phyloP scores from a whole-genome alignment of 2,797 vertebrate species.

The Thunnus albacares region DNA sequence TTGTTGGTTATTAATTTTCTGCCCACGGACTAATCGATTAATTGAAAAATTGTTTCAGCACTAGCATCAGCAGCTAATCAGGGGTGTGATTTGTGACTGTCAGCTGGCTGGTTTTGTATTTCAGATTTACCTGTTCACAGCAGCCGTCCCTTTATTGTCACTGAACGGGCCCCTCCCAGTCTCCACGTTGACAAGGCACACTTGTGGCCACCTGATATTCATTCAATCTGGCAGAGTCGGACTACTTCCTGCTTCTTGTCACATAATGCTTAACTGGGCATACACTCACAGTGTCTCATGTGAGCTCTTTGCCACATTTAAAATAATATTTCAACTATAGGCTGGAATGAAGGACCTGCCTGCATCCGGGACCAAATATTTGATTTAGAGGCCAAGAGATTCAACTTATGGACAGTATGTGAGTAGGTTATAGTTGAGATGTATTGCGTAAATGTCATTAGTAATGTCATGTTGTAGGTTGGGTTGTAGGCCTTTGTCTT shows the following conservation, averaged over 20 bases:
- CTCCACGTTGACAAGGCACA: constrained; percentile 49
- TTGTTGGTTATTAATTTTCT: neutral
- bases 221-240: fast-evolving
- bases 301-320: neutral
- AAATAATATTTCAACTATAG: neutral
- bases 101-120: constrained; percentile 8
- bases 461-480: neutral
- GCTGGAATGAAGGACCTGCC: neutral
- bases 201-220: neutral
- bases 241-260: constrained; percentile 23
- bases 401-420: constrained; percentile 45
- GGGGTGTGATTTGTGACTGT: fast-evolving
- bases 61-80: neutral
- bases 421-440: constrained; percentile 20
- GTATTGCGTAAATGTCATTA: neutral
- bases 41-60: no score
- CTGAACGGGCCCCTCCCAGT: constrained; percentile 54
- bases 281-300: neutral
- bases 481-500: neutral
- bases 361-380: neutral
- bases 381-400: neutral
- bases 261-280: neutral
- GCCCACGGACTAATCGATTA: neutral
- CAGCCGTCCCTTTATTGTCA: neutral
- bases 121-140: constrained; percentile 66